These are phyloP conservation scores for Chromobotia macracanthus DNA, from an alignment of 2,797 vertebrate species.

Conservation along the genomic window DNA sequence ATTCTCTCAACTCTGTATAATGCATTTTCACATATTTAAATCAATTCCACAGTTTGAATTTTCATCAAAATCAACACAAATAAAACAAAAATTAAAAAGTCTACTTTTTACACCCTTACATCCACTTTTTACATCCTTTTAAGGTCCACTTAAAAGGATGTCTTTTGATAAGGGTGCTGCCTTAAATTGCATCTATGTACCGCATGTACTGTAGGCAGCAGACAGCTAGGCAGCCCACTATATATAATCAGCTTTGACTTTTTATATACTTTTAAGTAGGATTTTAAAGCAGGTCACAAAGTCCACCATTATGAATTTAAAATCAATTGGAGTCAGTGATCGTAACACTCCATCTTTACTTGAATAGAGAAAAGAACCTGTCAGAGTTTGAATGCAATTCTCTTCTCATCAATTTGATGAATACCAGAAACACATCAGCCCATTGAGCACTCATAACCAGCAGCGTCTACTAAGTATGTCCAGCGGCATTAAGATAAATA, in stretches of 20 bases:
- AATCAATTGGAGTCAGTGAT: neutral
- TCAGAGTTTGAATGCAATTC: neutral
- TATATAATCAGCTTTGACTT: neutral
- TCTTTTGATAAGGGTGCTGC: too few species aligned
- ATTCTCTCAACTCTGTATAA: too few species aligned
- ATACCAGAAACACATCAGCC: slow-evolving; percentile 7
- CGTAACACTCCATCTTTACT: neutral
- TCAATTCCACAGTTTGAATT: neutral
- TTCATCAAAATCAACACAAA: neutral
- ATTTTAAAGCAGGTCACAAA: neutral
- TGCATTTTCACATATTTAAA: too few species aligned
- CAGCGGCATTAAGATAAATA: slow-evolving; percentile 7
- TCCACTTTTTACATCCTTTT: too few species aligned
- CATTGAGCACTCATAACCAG: slow-evolving; percentile 35
- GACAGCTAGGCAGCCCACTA: neutral
- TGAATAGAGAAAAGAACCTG: neutral
- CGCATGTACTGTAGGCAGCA: too few species aligned
- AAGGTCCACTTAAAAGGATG: too few species aligned
- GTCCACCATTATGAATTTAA: slow-evolving; percentile 13
- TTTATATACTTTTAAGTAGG: neutral
- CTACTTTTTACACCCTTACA: too few species aligned
- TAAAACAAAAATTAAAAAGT: neutral
- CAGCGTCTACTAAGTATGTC: slow-evolving; percentile 21
- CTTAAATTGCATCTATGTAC: too few species aligned
- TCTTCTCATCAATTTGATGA: slow-evolving; percentile 3